Conservation (phyloP, 1,140 invertebrate species). For the Drosophila pseudoananassae region DNA sequence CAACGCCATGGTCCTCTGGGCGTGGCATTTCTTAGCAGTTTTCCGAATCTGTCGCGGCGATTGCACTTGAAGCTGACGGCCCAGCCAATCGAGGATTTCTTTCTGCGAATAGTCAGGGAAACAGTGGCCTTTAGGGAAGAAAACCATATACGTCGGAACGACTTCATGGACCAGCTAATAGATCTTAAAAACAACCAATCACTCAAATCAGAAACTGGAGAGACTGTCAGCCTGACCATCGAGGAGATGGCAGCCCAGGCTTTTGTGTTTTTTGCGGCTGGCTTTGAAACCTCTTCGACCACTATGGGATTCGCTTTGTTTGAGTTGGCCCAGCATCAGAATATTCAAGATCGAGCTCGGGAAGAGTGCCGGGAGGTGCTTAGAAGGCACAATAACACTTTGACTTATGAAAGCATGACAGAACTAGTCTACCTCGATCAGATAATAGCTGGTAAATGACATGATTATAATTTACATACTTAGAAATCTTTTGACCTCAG, state of each 20-base stretch:
- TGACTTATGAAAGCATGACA: constrained; percentile 85
- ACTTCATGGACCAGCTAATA: constrained; percentile 86
- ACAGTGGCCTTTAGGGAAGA: constrained; percentile 85
- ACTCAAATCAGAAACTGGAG: constrained; percentile 62
- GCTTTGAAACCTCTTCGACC: constrained; percentile 87
- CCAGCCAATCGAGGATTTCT: constrained; percentile 85
- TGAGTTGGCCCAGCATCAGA: constrained; percentile 85
- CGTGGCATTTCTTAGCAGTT: constrained; percentile 12
- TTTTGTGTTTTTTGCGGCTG: constrained; percentile 86
- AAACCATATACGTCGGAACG: constrained; percentile 85
- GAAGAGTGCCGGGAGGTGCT: constrained; percentile 86
- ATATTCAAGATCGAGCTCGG: constrained; percentile 85
- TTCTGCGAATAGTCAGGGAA: constrained; percentile 84
- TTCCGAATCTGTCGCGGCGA: constrained; percentile 37
- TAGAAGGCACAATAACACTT: constrained; percentile 74
- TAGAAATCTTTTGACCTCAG: no score
- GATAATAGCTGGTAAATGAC: constrained; percentile 81
- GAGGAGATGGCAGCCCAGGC: constrained; percentile 84
- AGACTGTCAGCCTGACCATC: constrained; percentile 54
- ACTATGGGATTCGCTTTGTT: constrained; percentile 85
- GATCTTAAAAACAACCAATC: constrained; percentile 85
- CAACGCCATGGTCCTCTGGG: constrained; percentile 30
- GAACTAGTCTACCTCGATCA: constrained; percentile 86
- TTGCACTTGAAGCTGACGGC: constrained; percentile 73
- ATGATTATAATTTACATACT: no score